Evolutionary conservation across 2,888 invertebrate species (phyloP), one percentile per base, ranked within the genome.

Genomic region (Hydropsyche betteni): DNA sequence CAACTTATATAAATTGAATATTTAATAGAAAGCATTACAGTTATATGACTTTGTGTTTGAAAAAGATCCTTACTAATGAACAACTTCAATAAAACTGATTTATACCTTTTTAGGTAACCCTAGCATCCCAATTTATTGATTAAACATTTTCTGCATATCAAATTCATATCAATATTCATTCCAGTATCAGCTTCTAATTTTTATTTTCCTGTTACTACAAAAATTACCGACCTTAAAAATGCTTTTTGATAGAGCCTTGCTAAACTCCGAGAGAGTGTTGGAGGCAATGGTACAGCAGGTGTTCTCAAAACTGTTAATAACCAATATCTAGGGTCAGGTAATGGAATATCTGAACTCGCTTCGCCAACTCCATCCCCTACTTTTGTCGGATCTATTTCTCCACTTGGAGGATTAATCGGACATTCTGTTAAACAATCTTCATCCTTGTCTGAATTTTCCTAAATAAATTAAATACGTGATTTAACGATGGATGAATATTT

Each of bases 201-300:
- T 64, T 7, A 34, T 64, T 12, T 64, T 4, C 36, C 33, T 64
- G 64, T 33, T 24, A 44, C 44, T 44, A 44, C 6, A 44, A 6
- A 44, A 2, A 53, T 24, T 2, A 24, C 24, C 80, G 84, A 92
- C 93, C 94, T 91, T 77, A 92, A 89, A 83, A 95, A 95, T 7
- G 95, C 95, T 77, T 91, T 91, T 81, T 92, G 91, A 84, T 95
- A 95, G 44, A 95, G 85, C 81, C 91, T 90, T 2, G 94, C 94
- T 77, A 95, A 86, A 83, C 90, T 90, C 79, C 92, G 87, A 84
- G 93, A 94, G 58, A 95, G 86, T 81, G 92, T 90, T 69, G 90
- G 90, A 76, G 89, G 88, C 76, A 88, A 87, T 79, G 86, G 90
- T 83, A 80, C 86, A 81, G 79, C 86, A 78, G 84, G 84, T 0